Evolutionary conservation across 35 echinoderm and acorn worm genomes (phyloP).

Genomic region (Apostichopus japonicus): DNA sequence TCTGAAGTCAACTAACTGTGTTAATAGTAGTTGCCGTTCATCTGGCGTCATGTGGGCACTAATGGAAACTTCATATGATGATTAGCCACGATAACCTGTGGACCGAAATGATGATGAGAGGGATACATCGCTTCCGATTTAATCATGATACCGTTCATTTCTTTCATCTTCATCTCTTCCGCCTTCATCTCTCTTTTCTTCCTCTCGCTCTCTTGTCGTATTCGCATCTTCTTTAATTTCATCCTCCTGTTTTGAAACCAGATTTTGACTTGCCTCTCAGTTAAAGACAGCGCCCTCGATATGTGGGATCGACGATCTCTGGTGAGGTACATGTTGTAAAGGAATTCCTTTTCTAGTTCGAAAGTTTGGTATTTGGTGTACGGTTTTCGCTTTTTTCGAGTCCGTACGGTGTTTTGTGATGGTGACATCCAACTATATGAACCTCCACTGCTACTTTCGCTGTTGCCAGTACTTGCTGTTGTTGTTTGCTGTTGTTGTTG

Average conservation of each 20-base stretch:
- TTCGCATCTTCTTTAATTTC: conserved; percentile 97
- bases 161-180: conserved; percentile 61
- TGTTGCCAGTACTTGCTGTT: background rate
- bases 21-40: conserved; percentile 1
- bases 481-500: background rate
- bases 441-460: background rate
- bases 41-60: conserved; percentile 57
- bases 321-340: conserved; percentile 99
- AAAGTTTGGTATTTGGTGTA: conserved; percentile 99
- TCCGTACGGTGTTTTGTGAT: conserved; percentile 65
- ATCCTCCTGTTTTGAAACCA: conserved; percentile 99
- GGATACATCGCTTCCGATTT: conserved; percentile 59
- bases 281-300: conserved; percentile 79
- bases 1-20: too few relatives aligned
- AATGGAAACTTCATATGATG: conserved; percentile 61
- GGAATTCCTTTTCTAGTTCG: conserved; percentile 98
- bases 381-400: conserved; percentile 92
- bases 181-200: conserved; percentile 73
- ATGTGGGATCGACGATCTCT: conserved; percentile 88
- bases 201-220: conserved; percentile 79
- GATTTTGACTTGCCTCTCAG: conserved; percentile 97
- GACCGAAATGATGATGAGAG: conserved; percentile 38
- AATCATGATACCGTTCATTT: conserved; percentile 63
- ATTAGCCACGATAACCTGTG: conserved; percentile 56
- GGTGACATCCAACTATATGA: conserved; percentile 66